These are phyloP conservation scores for Pseudopleuronectes americanus DNA, from an alignment of 2,797 vertebrate genomes.

Conservation along the genomic window DNA sequence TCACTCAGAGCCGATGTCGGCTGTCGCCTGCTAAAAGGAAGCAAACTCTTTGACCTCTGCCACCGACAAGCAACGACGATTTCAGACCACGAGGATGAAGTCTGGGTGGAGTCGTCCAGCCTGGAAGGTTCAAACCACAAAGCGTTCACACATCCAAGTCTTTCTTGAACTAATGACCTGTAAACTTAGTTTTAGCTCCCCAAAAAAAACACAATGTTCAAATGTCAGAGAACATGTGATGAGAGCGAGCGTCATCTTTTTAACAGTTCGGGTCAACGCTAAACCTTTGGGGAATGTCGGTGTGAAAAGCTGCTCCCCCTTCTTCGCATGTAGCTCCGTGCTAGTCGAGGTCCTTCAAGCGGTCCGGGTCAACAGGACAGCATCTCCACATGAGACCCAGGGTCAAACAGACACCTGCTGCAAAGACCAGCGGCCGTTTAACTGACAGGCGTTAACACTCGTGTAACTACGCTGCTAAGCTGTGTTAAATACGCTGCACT, in stretches of 20 bases:
- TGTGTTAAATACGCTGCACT: conserved; percentile 76
- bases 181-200: neutral
- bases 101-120: neutral
- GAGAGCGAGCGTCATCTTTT: conserved; percentile 29
- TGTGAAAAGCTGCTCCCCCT: conserved; percentile 40
- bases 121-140: neutral
- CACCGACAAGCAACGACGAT: neutral
- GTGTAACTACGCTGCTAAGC: conserved; percentile 77
- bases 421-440: conserved; percentile 59
- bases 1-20: neutral
- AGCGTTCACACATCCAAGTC: neutral
- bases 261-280: conserved; percentile 34
- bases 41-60: neutral
- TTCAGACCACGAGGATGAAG: neutral
- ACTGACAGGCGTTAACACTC: conserved; percentile 82
- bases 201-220: neutral
- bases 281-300: conserved; percentile 47
- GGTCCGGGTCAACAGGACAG: conserved; percentile 65
- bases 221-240: conserved; percentile 35
- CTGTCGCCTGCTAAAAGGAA: neutral
- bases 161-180: conserved; percentile 1
- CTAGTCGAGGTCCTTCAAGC: conserved; percentile 30
- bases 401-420: conserved; percentile 75
- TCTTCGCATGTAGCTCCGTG: conserved; percentile 36
- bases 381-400: conserved; percentile 56